These are phyloP conservation scores for Serilophus lunatus DNA, from an alignment of 2,113 vertebrate genomes.

Conservation along the genomic window DNA sequence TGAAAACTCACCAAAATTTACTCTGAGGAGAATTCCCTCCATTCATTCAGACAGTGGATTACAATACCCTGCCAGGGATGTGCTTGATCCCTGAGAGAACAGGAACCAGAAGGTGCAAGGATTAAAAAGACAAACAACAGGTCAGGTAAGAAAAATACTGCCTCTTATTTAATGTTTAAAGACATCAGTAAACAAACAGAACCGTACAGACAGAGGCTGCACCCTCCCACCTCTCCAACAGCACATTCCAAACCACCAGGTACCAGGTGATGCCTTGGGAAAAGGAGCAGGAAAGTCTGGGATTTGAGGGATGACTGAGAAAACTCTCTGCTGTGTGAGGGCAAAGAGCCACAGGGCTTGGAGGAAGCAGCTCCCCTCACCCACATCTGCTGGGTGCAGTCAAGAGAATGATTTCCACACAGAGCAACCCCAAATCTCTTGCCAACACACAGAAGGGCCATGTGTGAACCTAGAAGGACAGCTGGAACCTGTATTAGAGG, in stretches of 20 bases:
- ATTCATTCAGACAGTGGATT: not conserved
- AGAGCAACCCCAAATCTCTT: not conserved
- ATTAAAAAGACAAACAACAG: not conserved
- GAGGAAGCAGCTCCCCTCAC: not conserved
- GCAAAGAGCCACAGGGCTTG: not conserved
- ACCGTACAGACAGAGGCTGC: conserved; percentile 33
- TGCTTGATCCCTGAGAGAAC: not conserved
- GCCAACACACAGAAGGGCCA: not conserved
- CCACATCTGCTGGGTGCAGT: not conserved
- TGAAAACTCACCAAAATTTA: not conserved
- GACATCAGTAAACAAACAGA: conserved; percentile 68
- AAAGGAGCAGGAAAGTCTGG: not conserved
- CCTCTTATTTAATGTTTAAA: conserved; percentile 75
- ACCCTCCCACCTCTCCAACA: not conserved
- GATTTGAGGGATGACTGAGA: not conserved
- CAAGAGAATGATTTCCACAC: not conserved
- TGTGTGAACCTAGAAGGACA: not conserved
- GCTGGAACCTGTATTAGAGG: not conserved
- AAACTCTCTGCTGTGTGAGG: not conserved
- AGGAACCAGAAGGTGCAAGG: not conserved
- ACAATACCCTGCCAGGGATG: not conserved
- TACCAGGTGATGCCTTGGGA: not conserved
- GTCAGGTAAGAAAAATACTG: conserved; percentile 75
- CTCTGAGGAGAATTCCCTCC: not conserved
- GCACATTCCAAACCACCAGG: not conserved